Evolutionary conservation across 2,113 vertebrate genomes (phyloP).

Genomic region (Elephantulus edwardii): DNA sequence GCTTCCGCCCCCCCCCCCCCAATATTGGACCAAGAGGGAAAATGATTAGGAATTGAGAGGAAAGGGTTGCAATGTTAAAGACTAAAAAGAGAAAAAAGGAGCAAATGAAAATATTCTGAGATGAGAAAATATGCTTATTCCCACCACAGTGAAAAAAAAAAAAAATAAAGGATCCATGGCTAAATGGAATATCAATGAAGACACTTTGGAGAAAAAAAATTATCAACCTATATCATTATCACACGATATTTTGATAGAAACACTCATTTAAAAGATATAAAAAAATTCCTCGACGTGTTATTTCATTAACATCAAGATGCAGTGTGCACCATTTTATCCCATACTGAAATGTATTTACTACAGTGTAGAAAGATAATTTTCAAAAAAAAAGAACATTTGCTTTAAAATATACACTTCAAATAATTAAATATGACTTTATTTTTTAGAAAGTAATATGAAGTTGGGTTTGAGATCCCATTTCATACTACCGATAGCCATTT

Average conservation of each 20-base stretch:
- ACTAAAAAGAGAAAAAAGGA: neutral
- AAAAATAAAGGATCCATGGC: neutral
- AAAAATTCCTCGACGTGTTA: neutral
- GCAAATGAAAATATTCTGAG: neutral
- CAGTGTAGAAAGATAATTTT: neutral
- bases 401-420: slow-evolving; percentile 27
- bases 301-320: slow-evolving; percentile 9
- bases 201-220: neutral
- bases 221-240: neutral
- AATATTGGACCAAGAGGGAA: neutral
- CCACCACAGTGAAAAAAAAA: neutral
- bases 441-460: neutral
- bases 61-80: neutral
- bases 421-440: neutral
- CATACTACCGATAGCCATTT: neutral
- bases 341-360: neutral
- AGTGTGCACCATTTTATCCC: neutral
- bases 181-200: neutral
- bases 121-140: neutral
- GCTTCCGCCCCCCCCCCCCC: too few relatives aligned
- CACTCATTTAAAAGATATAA: neutral
- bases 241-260: slow-evolving; percentile 1
- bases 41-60: neutral
- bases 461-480: neutral
- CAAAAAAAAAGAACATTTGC: slow-evolving; percentile 17